Percentiles rank a stretch among this genome's conserved stretches.
Conservation (phyloP, 2,888 invertebrate species). For the Leptothorax acervorum region DNA sequence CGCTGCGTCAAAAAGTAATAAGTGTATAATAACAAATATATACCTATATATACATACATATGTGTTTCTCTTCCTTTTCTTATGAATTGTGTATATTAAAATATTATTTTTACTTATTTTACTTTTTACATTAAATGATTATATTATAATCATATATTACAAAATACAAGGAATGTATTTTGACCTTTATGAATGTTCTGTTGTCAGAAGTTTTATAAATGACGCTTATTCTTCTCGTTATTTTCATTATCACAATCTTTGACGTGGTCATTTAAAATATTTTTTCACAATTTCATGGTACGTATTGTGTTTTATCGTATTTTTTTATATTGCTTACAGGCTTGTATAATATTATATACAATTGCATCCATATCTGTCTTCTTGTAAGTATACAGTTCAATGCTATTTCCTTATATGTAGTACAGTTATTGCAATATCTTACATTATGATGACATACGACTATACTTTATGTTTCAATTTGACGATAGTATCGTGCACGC, state of each 20-base stretch:
- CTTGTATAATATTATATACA: not conserved
- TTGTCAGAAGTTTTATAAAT: not conserved
- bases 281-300: not conserved
- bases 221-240: not conserved
- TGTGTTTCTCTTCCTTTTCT: not conserved
- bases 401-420: not conserved
- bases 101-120: not conserved
- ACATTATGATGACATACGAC: not conserved
- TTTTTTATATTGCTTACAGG: slow-evolving; percentile 7
- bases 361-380: too few species aligned
- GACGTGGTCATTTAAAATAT: not conserved
- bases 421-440: not conserved
- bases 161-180: not conserved
- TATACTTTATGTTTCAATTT: slow-evolving; percentile 87
- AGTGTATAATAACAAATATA: too few species aligned
- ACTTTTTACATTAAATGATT: slow-evolving; percentile 2
- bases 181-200: not conserved
- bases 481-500: slow-evolving; percentile 87
- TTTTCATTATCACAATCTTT: not conserved
- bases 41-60: too few species aligned
- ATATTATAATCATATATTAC: not conserved
- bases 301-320: not conserved
- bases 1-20: not conserved
- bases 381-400: too few species aligned
- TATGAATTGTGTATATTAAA: not conserved